These are phyloP conservation scores for Nemotelus pantherinus DNA, from an alignment of 2,888 invertebrate species.

Conservation along the genomic window DNA sequence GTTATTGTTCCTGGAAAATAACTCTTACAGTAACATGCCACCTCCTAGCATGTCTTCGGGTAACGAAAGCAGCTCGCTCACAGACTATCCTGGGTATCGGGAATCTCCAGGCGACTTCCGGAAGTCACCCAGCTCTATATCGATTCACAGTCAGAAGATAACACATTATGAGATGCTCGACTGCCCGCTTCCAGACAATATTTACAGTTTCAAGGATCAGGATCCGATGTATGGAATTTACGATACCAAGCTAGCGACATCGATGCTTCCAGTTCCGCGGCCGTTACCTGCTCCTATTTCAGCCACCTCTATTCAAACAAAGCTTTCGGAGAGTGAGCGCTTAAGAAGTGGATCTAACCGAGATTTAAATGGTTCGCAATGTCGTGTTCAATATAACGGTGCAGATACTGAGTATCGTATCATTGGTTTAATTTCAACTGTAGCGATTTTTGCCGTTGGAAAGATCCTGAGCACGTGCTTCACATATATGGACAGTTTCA, in stretches of 20 bases:
- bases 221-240: constrained; percentile 19
- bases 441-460: constrained; percentile 17
- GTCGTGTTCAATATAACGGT: background rate
- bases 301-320: background rate
- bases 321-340: background rate
- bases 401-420: constrained; percentile 18
- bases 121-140: constrained; percentile 16
- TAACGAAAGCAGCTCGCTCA: constrained; percentile 8
- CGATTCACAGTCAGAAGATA: constrained; percentile 32
- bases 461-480: background rate
- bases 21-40: background rate
- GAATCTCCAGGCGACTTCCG: background rate
- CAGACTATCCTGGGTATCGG: background rate
- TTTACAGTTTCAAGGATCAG: background rate
- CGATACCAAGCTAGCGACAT: background rate
- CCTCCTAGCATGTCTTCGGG: constrained; percentile 6
- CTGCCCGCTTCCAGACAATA: background rate
- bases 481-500: constrained; percentile 19
- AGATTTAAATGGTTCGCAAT: background rate
- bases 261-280: background rate
- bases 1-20: background rate
- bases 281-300: background rate
- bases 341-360: background rate
- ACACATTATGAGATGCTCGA: constrained; percentile 33
- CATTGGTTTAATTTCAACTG: constrained; percentile 18